Evolutionary conservation across 2,797 vertebrate genomes (phyloP), one percentile per base, ranked within the genome.

Genomic region (Melanotaenia nigrans): DNA sequence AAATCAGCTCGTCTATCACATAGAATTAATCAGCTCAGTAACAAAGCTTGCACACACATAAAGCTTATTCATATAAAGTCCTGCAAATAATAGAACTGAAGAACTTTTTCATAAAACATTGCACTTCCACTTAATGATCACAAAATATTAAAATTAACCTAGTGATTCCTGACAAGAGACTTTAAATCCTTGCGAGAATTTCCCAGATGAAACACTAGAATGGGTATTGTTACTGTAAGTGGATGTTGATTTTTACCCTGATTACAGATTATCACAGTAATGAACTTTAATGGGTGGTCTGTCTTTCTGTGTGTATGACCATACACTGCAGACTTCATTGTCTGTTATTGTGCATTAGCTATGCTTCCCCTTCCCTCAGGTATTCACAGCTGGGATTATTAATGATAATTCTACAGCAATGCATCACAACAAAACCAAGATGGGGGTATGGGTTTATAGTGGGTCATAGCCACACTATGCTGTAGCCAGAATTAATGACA

Each of bases 381-480:
- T 77, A 60, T 68, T 79, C 70, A 66, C 68, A 77, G 72, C 28
- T 1, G 56, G 60, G 22, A 72, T 92, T 90, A 90, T 90, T 92
- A 90, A 93, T 90, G 87, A 84, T 76, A 67, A 51, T 73, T 45
- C 18, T 30, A 69, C 73, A 78, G 66, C 88, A 79, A 92, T 92
- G 73, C 79, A 87, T 92, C 90, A 91, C 75, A 62, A 54, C 61
- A 65, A 68, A 85, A 73, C 70, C 71, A 84, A 86, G 80, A 89
- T 73, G 79, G 87, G 89, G 84, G 78, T 73, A 79, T 60, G 33
- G 83, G 74, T 72, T 75, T 77, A 65, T 83, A 90, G 87, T 86
- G 80, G 85, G 79, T 79, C 55, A 45, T 54, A 75, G 74, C 71
- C 40, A 72, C 78, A 84, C 66, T 56, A 58, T 56, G 18, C 65